phyloP scores from a whole-genome alignment of 1,140 invertebrate genomes.

The Brachionus plicatilis region DNA sequence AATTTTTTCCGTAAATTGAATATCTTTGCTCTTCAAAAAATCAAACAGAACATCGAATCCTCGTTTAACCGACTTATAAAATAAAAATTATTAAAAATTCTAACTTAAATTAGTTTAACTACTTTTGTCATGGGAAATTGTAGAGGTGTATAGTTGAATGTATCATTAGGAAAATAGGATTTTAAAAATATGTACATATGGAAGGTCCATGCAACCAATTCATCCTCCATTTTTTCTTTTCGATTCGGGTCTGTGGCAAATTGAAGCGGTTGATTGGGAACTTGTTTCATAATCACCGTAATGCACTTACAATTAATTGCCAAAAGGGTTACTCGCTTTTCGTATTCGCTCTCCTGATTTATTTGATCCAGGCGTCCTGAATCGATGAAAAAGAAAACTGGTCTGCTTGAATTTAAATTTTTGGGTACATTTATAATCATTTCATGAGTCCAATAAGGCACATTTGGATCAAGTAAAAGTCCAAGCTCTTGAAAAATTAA shows the following conservation, averaged over 20 bases:
- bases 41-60: not conserved
- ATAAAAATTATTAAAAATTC: not conserved
- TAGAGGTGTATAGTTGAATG: not conserved
- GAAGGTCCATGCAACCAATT: constrained; percentile 1
- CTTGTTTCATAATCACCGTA: not conserved
- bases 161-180: not conserved
- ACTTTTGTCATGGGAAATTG: constrained; percentile 7
- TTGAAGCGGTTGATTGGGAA: not conserved
- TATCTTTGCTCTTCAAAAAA: not conserved
- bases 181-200: not conserved
- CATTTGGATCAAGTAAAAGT: not conserved
- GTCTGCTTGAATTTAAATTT: not conserved
- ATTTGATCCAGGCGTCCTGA: not conserved
- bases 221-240: not conserved
- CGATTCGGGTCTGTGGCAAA: not conserved
- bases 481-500: not conserved
- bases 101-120: not conserved
- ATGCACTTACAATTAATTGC: not conserved
- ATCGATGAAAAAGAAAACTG: constrained; percentile 15
- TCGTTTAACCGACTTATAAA: constrained; percentile 4
- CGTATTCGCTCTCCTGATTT: not conserved
- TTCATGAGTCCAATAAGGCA: not conserved
- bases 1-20: not conserved
- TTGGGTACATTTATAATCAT: not conserved
- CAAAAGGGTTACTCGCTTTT: not conserved